Evolutionary conservation across 2,113 vertebrate species (phyloP).

Genomic region (Tetrax tetrax): DNA sequence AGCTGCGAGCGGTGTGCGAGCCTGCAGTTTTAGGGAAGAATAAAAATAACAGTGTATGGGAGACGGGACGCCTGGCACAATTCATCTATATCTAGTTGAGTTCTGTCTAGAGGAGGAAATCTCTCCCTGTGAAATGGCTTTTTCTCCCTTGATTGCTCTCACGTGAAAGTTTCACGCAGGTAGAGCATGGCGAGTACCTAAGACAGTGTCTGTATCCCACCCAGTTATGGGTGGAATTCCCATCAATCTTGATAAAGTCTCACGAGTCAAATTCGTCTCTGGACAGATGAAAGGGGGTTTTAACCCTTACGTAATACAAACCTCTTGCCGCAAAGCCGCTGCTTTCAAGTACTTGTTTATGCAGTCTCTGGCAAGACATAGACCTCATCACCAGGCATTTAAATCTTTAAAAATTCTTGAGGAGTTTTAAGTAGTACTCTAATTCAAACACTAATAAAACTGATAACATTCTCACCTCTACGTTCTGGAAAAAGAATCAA

Average conservation of each 20-base stretch:
- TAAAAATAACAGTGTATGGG: background rate
- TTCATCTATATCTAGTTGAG: background rate
- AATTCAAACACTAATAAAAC: background rate
- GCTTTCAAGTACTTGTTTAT: background rate
- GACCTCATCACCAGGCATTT: background rate
- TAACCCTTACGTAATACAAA: background rate
- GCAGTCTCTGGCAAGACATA: background rate
- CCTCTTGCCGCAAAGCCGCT: background rate
- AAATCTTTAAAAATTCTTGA: background rate
- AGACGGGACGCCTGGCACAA: background rate
- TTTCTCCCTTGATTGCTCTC: background rate
- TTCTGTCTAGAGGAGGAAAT: background rate
- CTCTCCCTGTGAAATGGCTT: background rate
- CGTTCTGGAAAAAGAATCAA: background rate
- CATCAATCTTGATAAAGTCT: background rate
- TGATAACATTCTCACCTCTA: background rate
- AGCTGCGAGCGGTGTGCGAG: background rate
- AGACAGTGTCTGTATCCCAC: background rate
- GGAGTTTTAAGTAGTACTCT: background rate
- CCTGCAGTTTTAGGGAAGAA: background rate
- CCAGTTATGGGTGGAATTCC: background rate
- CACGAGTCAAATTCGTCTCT: background rate
- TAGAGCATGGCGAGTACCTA: background rate
- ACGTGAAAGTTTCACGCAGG: background rate
- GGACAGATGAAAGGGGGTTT: background rate